Evolutionary conservation across 2,888 invertebrate species (phyloP), one percentile per base, ranked within the genome.

Genomic region (Drosophila cracens): DNA sequence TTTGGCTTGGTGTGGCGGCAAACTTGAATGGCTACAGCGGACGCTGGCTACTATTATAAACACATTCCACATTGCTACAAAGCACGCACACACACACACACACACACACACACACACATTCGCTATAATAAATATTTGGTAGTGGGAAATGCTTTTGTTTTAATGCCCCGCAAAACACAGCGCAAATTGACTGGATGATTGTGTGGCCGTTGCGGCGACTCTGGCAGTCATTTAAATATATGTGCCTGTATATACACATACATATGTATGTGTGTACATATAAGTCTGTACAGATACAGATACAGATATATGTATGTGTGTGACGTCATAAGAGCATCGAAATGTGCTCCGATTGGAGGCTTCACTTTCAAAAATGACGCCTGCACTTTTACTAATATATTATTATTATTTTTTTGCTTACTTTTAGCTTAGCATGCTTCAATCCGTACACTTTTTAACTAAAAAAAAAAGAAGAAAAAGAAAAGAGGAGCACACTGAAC

Each of bases 151-250:
- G 89, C 84, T 85, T 85, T 89, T 85, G 85, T 85, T 89, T 89
- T 89, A 85, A 85, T 85, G 87, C 89, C 89, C 78, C 85, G 89
- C 85, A 89, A 87, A 85, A 89, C 85, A 85, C 87, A 85, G 75
- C 89, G 89, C 82, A 85, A 85, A 85, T 85, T 82, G 87, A 85
- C 85, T 89, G 89, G 82, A 85, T 89, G 85, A 85, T 85, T 85
- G 85, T 80, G 87, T 76, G 73, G 83, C 82, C 79, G 72, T 66
- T 63, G 57, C 51, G 78, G 79, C 68, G 67, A 65, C 71, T 68
- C 70, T 60, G 66, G 29, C 56, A 69, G 61, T 74, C 79, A 64
- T 73, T 68, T 73, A 58, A 64, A 78, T 76, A 68, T 69, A 40
- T 68, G 62, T 51, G 46, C 31, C 25, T 21, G 27, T 40, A 27